Base-by-base conservation (phyloP, 2,888 invertebrate species). In the Scelioninae gen. 1 region DNA sequence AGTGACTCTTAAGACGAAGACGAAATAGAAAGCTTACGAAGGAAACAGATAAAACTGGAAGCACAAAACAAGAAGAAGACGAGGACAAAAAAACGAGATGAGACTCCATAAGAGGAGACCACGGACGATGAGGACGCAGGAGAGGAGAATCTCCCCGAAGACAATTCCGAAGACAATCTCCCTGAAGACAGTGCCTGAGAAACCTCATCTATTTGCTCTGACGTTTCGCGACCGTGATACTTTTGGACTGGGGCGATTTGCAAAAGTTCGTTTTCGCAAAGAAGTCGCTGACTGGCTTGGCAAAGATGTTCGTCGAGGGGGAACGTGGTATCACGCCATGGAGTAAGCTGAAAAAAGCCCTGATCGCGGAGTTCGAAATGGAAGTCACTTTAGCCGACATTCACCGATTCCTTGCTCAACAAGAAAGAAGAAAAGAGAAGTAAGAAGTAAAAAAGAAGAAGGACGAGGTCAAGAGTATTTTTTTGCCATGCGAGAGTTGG, bases 391-490 rank as follows among this genome's bases (percentile, higher is more conserved):
- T 60, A 9, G 83, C 79, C 3, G 55, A 81, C 13, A 45, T 85
- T 3, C 77, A 85, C 34, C 43, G 60, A 9, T 11, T 69, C 11
- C 45, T 47, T 7, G 13, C 16, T 47, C 0, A 16, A 47, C 47
- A 16, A 34, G 49, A 5, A 78, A 80, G 53, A 69, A 68, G 8
- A 75, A n/a, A n/a, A n/a, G n/a, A n/a, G n/a, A n/a, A n/a, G n/a
- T n/a, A n/a, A n/a, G n/a, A n/a, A n/a, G n/a, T n/a, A n/a, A n/a
- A 49, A 5, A 78, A 80, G 51, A 69, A 68, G 8, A 75, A 45
- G 47, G 76, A 80, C 6, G 78, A 85, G 11, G 81, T 4, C 80
- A 84, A 9, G 82, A 85, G 60, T 84, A 85, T 58, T 78, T 84
- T 6, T 23, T 84, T 0, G 7, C 47, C 8, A 84, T 85, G 83